Evolutionary conservation across 2,797 vertebrate genomes (phyloP), one percentile per base, ranked within the genome.

Genomic region (Trichosurus vulpecula): DNA sequence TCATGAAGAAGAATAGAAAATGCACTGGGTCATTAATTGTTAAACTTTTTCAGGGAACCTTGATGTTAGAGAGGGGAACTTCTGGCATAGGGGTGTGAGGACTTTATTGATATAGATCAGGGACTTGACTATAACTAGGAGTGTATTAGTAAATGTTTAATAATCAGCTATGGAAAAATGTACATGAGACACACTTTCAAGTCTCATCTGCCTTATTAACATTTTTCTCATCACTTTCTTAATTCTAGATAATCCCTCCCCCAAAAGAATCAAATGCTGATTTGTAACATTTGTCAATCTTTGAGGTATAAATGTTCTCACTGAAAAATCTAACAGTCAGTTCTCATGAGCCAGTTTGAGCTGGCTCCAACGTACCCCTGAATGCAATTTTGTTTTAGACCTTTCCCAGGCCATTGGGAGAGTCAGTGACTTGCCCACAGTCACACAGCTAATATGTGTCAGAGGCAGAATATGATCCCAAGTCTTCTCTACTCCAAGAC

Each of bases 11-110:
- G 12, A 6, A 19, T 1, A 8, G 5, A 41, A 53, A 54, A 31
- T 22, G 25, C 1, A 0, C 0, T 25, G 8, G 16, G 54, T 1
- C 25, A 54, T n/a, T 8, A 1, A 0, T n/a, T 51, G 22, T 27
- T 27, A 29, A 81, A 11, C 53, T 55, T 81, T 66, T 31, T 0
- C 2, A 52, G 66, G 92, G 57, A 11, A 2, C 25, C 6, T 8
- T 58, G 3, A 0, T 22, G 4, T 87, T 87, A 12, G 51, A 27
- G 9, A 27, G 74, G 10, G 25, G 74, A 87, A 51, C 41, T 87
- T 87, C 41, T 11, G 3, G 41, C 11, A 3, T 51, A 16, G 74
- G 41, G 41, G 8, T 25, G 22, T 11, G 41, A 47, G 10, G 25
- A 87, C 41, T 87, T 47, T 51, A 74, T 47, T 25, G 22, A 22